Conservation (phyloP, 37 sponge, comb jelly and placozoan genomes). For the Bolinopsis microptera region DNA sequence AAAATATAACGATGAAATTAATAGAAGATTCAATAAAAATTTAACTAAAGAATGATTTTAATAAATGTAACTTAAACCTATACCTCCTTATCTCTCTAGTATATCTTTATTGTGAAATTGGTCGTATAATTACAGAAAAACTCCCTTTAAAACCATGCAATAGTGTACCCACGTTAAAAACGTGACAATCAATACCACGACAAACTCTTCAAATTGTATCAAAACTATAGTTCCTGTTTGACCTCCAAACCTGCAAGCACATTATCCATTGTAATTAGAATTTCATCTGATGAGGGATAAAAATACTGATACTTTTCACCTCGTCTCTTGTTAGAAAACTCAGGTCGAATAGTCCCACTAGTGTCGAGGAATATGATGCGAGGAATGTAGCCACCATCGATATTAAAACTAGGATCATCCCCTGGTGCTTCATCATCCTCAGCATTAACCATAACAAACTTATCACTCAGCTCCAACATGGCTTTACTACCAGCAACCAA, state of each 20-base stretch:
- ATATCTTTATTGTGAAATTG: too few relatives aligned
- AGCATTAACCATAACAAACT: constrained; percentile 58
- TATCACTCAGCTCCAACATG: background rate
- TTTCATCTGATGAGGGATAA: background rate
- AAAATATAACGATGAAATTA: too few relatives aligned
- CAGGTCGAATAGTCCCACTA: constrained; percentile 42
- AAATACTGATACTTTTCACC: constrained; percentile 46
- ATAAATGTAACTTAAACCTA: too few relatives aligned
- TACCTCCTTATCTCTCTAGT: too few relatives aligned
- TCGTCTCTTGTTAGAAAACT: constrained; percentile 3
- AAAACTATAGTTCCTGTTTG: background rate
- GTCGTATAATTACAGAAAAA: too few relatives aligned
- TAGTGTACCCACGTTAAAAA: background rate
- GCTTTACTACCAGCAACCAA: constrained; percentile 15
- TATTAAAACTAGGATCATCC: background rate
- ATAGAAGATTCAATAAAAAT: too few relatives aligned
- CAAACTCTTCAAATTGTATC: background rate
- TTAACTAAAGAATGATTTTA: too few relatives aligned
- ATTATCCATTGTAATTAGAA: background rate
- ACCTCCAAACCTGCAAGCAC: background rate
- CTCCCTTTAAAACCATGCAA: too few relatives aligned
- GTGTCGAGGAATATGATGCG: constrained; percentile 50
- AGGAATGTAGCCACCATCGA: constrained; percentile 62
- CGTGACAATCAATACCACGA: background rate
- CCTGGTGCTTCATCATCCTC: constrained; percentile 52